A percentile compares a stretch with the other conserved stretches of the same genome.
These are phyloP conservation scores for Muscicapa comitata DNA, from an alignment of 2,797 vertebrate genomes.

Conservation along the genomic window DNA sequence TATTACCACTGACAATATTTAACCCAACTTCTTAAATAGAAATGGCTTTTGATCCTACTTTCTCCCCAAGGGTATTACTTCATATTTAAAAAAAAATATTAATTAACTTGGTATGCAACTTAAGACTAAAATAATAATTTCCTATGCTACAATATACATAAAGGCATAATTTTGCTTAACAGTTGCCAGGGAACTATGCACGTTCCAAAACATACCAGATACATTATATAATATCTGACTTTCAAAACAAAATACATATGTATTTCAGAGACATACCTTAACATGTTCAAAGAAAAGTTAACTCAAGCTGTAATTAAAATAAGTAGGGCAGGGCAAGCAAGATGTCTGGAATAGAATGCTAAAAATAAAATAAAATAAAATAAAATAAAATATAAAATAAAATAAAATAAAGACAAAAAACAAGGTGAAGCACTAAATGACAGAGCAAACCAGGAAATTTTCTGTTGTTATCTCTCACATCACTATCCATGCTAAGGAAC, in stretches of 20 bases:
- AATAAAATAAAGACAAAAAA: no score
- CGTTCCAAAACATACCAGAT: constrained; percentile 60
- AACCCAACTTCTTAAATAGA: constrained; percentile 49
- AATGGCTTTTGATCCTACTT: constrained; percentile 64
- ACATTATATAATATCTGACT: constrained; percentile 51
- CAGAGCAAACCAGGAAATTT: not conserved
- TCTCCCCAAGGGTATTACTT: constrained; percentile 37
- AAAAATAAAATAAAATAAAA: not conserved
- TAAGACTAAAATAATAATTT: constrained; percentile 71
- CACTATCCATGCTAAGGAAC: not conserved
- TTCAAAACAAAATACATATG: constrained; percentile 17
- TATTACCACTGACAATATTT: constrained; percentile 6
- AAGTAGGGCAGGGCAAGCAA: constrained; percentile 24
- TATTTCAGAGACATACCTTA: constrained; percentile 62
- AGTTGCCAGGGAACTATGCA: constrained; percentile 53
- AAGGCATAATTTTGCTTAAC: constrained; percentile 58
- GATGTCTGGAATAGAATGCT: not conserved
- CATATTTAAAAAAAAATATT: constrained; percentile 22
- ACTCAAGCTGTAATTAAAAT: constrained; percentile 68
- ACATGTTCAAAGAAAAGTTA: constrained; percentile 70
- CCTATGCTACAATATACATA: constrained; percentile 51
- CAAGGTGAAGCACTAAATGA: not conserved
- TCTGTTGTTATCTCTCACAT: not conserved
- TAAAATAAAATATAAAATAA: no score
- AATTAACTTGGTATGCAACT: constrained; percentile 23